A percentile compares a stretch with the other conserved stretches of the same genome.
phyloP scores from a whole-genome alignment of 1,140 invertebrate species.

The Drosophila pruinosa region DNA sequence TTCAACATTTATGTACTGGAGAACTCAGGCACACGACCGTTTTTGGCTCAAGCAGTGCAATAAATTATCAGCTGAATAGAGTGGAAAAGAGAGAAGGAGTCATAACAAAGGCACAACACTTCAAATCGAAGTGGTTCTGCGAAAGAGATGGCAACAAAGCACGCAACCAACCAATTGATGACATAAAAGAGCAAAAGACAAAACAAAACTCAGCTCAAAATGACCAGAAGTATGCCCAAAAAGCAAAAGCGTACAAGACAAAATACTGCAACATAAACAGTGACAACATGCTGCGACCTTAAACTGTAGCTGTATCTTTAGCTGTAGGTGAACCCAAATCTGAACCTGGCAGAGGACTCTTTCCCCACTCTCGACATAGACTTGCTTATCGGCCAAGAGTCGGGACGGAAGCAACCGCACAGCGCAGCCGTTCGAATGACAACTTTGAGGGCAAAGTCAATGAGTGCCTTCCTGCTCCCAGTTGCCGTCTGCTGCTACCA shows the following conservation, averaged over 20 bases:
- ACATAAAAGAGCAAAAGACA: constrained; percentile 62
- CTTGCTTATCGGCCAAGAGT: constrained; percentile 44
- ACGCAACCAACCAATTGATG: constrained; percentile 72
- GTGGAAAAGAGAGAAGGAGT: constrained; percentile 31
- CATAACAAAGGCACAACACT: constrained; percentile 65
- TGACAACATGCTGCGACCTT: constrained; percentile 70
- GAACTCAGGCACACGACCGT: constrained; percentile 45
- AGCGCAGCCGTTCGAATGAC: constrained; percentile 51
- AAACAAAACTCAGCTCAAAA: constrained; percentile 44
- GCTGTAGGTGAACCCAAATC: constrained; percentile 32
- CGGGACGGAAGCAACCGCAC: constrained; percentile 50
- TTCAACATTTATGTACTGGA: constrained; percentile 12
- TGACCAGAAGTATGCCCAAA: constrained; percentile 61
- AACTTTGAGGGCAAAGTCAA: constrained; percentile 79
- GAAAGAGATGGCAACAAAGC: constrained; percentile 58
- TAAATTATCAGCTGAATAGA: constrained; percentile 71
- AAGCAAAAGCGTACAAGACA: constrained; percentile 40
- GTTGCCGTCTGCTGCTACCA: constrained; percentile 58
- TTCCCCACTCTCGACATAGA: background rate
- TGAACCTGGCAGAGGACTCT: background rate
- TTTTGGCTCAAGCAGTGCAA: constrained; percentile 71
- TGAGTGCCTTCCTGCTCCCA: constrained; percentile 73
- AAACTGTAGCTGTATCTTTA: constrained; percentile 40
- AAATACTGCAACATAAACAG: constrained; percentile 61
- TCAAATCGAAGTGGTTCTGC: constrained; percentile 40